phyloP scores from a whole-genome alignment of 2,888 invertebrate species.

The Nomada flava region DNA sequence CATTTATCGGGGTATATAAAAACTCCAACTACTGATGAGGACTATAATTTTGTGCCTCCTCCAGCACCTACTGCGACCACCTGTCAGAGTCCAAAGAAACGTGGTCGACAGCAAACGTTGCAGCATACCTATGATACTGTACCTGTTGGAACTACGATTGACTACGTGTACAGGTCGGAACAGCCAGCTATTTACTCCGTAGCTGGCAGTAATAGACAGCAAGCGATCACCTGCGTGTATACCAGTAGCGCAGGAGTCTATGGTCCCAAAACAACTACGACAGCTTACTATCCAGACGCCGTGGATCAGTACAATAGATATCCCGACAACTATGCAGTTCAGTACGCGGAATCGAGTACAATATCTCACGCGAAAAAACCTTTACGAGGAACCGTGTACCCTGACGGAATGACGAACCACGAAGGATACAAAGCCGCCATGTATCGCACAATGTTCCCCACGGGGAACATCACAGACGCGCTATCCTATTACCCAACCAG shows the following conservation, averaged over 20 bases:
- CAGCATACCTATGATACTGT: constrained; percentile 77
- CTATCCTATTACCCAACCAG: constrained; percentile 93
- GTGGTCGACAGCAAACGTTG: constrained; percentile 79
- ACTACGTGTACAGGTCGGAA: constrained; percentile 85
- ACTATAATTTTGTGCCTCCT: constrained; percentile 85
- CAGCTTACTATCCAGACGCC: constrained; percentile 88
- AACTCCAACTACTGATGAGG: constrained; percentile 85
- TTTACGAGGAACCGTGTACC: constrained; percentile 77
- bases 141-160: constrained; percentile 79
- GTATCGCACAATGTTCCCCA: constrained; percentile 89
- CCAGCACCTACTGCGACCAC: constrained; percentile 85
- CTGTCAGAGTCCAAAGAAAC: constrained; percentile 84
- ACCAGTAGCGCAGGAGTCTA: constrained; percentile 88
- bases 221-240: constrained; percentile 90
- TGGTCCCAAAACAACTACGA: constrained; percentile 86
- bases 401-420: constrained; percentile 87
- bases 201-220: constrained; percentile 89
- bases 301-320: constrained; percentile 87
- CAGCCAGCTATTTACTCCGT: constrained; percentile 91
- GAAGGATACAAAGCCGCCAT: constrained; percentile 88
- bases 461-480: constrained; percentile 90
- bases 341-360: constrained; percentile 83
- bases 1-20: constrained; percentile 86
- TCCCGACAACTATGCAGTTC: constrained; percentile 79
- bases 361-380: constrained; percentile 78